Evolutionary conservation across 2,888 invertebrate genomes (phyloP), one percentile per base, ranked within the genome.

Genomic region (Hecatera dysodea): DNA sequence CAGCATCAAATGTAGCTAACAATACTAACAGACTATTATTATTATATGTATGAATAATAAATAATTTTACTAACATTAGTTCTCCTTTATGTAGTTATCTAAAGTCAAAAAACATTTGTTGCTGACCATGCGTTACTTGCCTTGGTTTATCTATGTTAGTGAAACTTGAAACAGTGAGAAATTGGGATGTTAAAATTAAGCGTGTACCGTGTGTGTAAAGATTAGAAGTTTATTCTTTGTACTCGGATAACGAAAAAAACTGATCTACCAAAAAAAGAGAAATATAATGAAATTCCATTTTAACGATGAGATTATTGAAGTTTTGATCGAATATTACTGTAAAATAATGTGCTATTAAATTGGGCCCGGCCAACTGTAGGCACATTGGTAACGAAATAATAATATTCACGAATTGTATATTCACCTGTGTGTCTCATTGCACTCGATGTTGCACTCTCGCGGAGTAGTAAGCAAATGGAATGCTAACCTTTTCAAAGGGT

Each of bases 91-190:
- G 44, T 50, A 44, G 42, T 65, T 42, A 17, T 8, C 19, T 42
- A 17, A 27, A 68, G 19, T 55, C 11, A 33, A 42, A 17, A 44
- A 27, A 61, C 48, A 69, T 74, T 76, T 81, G 73, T 78, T 75
- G 83, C 67, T 76, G 77, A 64, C 61, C 22, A 29, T 78, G 75
- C 68, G 71, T 72, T 72, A 61, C 74, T 80, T 81, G 80, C 79
- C 78, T 68, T 77, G 72, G 71, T 67, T 80, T 22, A 24, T 17
- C 52, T 50, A 42, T 64, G 61, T 69, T 68, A 67, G 67, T 67
- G 56, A 75, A 80, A 60, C 52, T 63, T 67, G 55, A 78, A 80
- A 63, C 52, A 68, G 75, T 75, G 75, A 80, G 77, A 75, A 71
- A 60, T 69, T 44, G 75, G 44, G 55, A 66, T 76, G 72, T 81